Evolutionary conservation across 2,888 invertebrate species (phyloP), one percentile per base, ranked within the genome.

Genomic region (Noctua janthina): DNA sequence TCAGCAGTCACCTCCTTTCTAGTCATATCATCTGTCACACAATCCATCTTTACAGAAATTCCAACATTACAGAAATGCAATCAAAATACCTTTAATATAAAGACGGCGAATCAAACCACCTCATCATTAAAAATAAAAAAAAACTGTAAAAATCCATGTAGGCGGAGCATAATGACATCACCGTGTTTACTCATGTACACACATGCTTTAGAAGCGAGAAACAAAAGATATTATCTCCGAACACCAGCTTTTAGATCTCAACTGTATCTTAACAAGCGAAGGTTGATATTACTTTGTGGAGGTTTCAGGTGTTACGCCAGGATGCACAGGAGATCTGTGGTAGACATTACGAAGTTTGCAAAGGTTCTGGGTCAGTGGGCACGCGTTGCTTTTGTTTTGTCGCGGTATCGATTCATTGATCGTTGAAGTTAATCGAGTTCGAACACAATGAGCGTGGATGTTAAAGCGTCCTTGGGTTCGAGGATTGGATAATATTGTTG

Each of bases 111-210:
- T 68, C 49, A 76, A 81, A 85, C 82, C 82, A 76, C 74, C 39
- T 62, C 79, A 71, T 69, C 81, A 54, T 74, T 29, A 35, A 1
- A n/a, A 10, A 39, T 39, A 39, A 43, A 82, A 83, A 77, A 78
- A 81, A 66, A 86, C 84, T 29, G 29, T 29, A 29, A 83, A 78
- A 90, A 88, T 87, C 77, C 86, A 82, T 84, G 94, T 93, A 89
- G 93, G 94, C 92, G 94, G 91, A 90, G 91, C 87, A 89, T 84
- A 73, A 93, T 95, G 96, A 96, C 94, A 95, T 95, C 96, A 96
- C 84, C 91, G 70, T 93, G 89, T 94, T 94, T 93, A 92, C 93
- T 89, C 85, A 86, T 75, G 82, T 68, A 81, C 88, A 90, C 88
- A 88, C 88, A 91, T 89, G 85, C 88, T 90, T 91, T 83, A 89